Base-by-base conservation (phyloP, 2,888 invertebrate species). In the Hedya salicella region DNA sequence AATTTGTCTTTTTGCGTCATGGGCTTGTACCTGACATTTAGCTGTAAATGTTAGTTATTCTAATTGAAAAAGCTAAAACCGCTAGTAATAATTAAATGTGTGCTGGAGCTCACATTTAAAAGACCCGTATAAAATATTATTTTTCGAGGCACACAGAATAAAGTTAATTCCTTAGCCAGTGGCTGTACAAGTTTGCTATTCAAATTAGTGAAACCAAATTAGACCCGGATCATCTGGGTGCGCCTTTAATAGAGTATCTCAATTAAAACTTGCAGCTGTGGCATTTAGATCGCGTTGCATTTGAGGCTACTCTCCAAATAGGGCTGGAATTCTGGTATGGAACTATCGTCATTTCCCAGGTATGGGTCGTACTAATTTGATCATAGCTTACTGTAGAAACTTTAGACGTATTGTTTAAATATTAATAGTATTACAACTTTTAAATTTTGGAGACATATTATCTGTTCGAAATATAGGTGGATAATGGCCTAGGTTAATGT, bases 241-340 rank as follows among this genome's bases (percentile, higher is more conserved):
- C 21, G 32, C 44, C 30, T 56, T 57, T 57, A 17, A 57, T 44
- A 57, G 44, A 30, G 4, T 21, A 17, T 25, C 50, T 32, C 64
- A 64, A 64, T 64, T 64, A 64, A 59, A 64, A 64, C 44, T 64
- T 64, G 57, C 17, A 44, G 30, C 50, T n/a, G 48, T 8, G 39
- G 42, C 36, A 25, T 59, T 64, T 50, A 57, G 44, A 25, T 57
- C 17, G 56, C 14, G 39, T 54, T 62, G 36, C 57, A 59, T 52
- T 59, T 36, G 46, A 36, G 52, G 14, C 36, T 21, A 13, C 17
- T 44, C 40, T 19, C 21, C 25, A 49, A 53, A 53, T 39, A 19
- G 52, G 19, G 32, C 36, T 19, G 19, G 17, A 17, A 8, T 17
- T 36, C 19, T 5, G 14, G 25, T 30, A 8, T 44, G 13, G 3